phyloP scores from a whole-genome alignment of 2,797 vertebrate genomes.

The Myripristis jacobus region DNA sequence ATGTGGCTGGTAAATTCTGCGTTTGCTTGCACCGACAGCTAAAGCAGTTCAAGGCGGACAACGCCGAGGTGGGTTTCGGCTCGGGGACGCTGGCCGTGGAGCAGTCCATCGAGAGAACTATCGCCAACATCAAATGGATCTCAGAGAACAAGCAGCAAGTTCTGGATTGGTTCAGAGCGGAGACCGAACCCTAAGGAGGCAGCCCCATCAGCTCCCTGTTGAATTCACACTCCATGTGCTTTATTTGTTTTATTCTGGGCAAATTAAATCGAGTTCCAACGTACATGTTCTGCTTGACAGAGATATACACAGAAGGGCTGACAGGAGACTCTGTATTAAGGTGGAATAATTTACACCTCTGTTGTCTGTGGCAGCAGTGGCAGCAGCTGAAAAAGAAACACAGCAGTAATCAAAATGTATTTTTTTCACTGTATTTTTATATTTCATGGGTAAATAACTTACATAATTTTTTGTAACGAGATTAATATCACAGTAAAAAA shows the following conservation, averaged over 20 bases:
- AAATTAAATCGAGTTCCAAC: neutral
- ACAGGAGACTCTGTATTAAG: too few species aligned
- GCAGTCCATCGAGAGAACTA: constrained; percentile 92
- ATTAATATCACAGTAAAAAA: neutral
- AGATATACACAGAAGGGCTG: too few species aligned
- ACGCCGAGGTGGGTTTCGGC: constrained; percentile 86
- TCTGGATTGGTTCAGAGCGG: constrained; percentile 76
- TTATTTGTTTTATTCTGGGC: neutral
- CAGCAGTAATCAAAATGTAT: too few species aligned
- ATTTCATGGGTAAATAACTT: neutral
- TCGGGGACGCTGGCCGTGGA: constrained; percentile 90
- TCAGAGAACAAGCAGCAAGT: constrained; percentile 78
- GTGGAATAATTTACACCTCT: too few species aligned
- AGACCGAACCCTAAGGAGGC: neutral
- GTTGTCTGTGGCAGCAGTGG: too few species aligned
- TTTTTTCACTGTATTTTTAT: constrained; percentile 7
- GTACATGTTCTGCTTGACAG: neutral
- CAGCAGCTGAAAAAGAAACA: too few species aligned
- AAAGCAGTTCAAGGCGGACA: constrained; percentile 86
- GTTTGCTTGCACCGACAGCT: constrained; percentile 78
- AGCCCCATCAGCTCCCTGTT: neutral
- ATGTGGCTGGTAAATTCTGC: neutral
- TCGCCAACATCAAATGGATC: constrained; percentile 92
- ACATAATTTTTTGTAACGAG: neutral
- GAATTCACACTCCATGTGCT: neutral